Conservation (phyloP, 2,797 vertebrate genomes). For the Poeciliopsis presidionis region DNA sequence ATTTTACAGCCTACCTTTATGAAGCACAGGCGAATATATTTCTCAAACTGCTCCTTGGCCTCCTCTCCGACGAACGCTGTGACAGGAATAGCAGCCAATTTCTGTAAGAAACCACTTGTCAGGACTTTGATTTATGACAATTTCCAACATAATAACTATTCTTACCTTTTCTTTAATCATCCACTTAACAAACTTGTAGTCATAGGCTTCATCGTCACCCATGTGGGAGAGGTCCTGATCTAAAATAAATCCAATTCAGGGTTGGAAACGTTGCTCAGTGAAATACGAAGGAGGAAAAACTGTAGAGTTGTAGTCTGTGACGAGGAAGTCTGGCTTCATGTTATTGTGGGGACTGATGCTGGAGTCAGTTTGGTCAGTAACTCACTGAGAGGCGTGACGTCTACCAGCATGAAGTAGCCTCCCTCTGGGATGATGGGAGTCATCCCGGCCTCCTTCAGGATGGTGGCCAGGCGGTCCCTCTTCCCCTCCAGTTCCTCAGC, state of each 20-base stretch:
- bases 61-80: conserved; percentile 90
- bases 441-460: conserved; percentile 86
- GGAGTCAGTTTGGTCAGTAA: conserved; percentile 13
- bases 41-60: conserved; percentile 89
- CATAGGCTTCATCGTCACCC: conserved; percentile 85
- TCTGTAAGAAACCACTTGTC: conserved; percentile 76
- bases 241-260: conserved; percentile 50
- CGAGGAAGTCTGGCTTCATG: neutral
- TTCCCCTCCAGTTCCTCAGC: conserved; percentile 88
- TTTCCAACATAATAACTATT: neutral
- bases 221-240: conserved; percentile 88
- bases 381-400: conserved; percentile 89
- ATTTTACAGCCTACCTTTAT: conserved; percentile 88
- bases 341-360: neutral
- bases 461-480: conserved; percentile 86
- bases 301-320: neutral
- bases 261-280: neutral
- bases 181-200: conserved; percentile 97
- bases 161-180: conserved; percentile 93
- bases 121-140: neutral
- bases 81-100: conserved; percentile 93
- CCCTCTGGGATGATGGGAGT: conserved; percentile 91
- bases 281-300: neutral
- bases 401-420: conserved; percentile 94
- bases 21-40: conserved; percentile 95